Evolutionary conservation across 2,797 vertebrate species (phyloP), one percentile per base, ranked within the genome.

Genomic region (Galagoides demidoff): DNA sequence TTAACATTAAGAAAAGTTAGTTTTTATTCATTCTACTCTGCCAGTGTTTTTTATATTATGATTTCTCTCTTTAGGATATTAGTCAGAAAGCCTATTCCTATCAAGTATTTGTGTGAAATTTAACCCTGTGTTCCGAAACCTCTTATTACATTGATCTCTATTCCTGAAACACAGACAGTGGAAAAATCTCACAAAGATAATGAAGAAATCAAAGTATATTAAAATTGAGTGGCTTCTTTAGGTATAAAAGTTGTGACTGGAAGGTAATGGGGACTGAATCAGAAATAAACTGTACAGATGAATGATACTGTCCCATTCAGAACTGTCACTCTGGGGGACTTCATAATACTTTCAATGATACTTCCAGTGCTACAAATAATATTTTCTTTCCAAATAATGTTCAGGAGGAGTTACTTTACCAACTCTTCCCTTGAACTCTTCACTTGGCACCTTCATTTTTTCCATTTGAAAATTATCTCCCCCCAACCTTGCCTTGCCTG

Each of bases 201-300:
- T 6, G 71, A 39, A 29, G 45, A 49, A 25, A 12, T 39, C 34
- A 7, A 22, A 19, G 7, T 1, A 29, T 64, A 7, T 52, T 8
- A 9, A 52, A 17, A 43, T 27, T 9, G 12, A 8, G 73, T 1
- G n/a, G 37, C n/a, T 55, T 45, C 34, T 43, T n/a, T 11, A 22
- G 29, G 52, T 23, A 3, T 37, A 19, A 11, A n/a, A 31, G 43
- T 13, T 29, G 17, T 3, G 68, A 89, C 4, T 3, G 19, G 11
- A 4, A 43, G n/a, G 34, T 9, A 37, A 5, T 55, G 52, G 83
- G 49, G 27, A 29, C 78, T 34, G 17, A 66, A 1, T 37, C 45
- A 37, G 55, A 76, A 86, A 22, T 19, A 43, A 63, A 64, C 0
- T 0, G 2, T 14, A 13, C 49, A 3, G 2, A 22, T 2, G 6